Evolutionary conservation across 1,140 invertebrate species (phyloP), one percentile per base, ranked within the genome.

Genomic region (Drosophila willistoni): DNA sequence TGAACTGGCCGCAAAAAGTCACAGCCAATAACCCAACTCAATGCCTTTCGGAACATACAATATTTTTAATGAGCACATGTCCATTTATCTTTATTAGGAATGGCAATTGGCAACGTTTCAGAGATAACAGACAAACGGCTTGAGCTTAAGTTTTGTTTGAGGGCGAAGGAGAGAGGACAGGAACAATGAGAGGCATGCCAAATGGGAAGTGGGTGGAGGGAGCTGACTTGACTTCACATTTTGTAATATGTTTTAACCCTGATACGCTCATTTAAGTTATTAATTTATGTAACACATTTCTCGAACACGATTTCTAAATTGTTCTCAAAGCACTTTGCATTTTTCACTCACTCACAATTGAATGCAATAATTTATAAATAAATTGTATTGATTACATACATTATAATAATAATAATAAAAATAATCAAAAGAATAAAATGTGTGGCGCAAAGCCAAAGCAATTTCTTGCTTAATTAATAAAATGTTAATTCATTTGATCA

Each of bases 51-150:
- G 54, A 69, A 39, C 60, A 36, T 57, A 66, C 47, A 64, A 61
- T 68, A 0, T 67, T 73, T 73, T 22, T 78, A 85, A 74, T 84
- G 77, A 79, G 71, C 73, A 64, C 75, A 71, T 61, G 74, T 79
- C 82, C 83, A 86, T 87, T 86, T 87, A 79, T 86, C 79, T 87
- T 83, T 86, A 86, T 86, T 87, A 74, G 83, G 71, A 87, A 87
- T 74, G 83, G 83, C 72, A 87, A 87, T 87, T 86, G 83, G 70
- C 65, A 80, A 71, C 73, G 62, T 64, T 29, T 64, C 64, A 81
- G 29, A 86, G 82, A 87, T 87, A 85, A 87, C 62, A 68, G 64
- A 60, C 64, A 71, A 66, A 71, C 14, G 29, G 36, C 29, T 1
- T 13, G 13, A n/a, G 29, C 29, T 29, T 59, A 44, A 66, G 33